Evolutionary conservation across 2,113 vertebrate species (phyloP).

Genomic region (Bujurquina vittata): DNA sequence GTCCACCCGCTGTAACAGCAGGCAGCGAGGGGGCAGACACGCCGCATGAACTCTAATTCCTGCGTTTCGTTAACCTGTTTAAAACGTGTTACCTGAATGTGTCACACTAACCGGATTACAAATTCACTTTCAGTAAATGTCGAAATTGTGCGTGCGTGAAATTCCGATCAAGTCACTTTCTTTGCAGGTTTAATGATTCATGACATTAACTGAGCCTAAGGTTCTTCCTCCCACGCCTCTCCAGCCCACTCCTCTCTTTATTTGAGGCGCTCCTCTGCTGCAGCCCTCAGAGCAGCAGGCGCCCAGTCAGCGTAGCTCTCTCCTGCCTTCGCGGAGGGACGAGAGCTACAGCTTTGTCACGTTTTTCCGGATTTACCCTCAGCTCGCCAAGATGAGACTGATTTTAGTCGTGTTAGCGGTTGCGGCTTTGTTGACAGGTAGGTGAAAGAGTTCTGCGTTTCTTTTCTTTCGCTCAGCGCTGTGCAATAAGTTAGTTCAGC

Average conservation of each 20-base stretch:
- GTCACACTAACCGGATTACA: conserved; percentile 36
- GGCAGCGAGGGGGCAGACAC: neutral
- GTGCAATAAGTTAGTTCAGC: conserved; percentile 63
- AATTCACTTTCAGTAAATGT: conserved; percentile 13
- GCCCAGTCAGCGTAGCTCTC: conserved; percentile 55
- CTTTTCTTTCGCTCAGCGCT: neutral
- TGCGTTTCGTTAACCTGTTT: neutral
- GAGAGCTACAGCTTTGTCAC: conserved; percentile 4
- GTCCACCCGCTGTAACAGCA: neutral
- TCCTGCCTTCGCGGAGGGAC: conserved; percentile 27
- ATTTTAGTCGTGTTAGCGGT: conserved; percentile 40
- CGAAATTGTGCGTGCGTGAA: neutral
- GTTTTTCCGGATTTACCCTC: conserved; percentile 9
- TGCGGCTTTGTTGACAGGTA: conserved; percentile 67
- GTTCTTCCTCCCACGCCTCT: conserved; percentile 67
- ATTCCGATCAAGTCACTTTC: conserved; percentile 23
- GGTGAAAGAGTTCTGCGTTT: conserved; percentile 5
- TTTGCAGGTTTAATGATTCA: conserved; percentile 66
- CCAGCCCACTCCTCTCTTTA: conserved; percentile 63
- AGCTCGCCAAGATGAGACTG: conserved; percentile 67
- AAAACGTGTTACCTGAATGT: conserved; percentile 33
- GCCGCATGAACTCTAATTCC: neutral
- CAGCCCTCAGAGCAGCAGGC: conserved; percentile 60
- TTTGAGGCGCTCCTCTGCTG: conserved; percentile 57
- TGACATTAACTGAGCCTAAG: conserved; percentile 64